Evolutionary conservation across 1,140 invertebrate species (phyloP), one percentile per base, ranked within the genome.

Genomic region (Sinonovacula constricta): DNA sequence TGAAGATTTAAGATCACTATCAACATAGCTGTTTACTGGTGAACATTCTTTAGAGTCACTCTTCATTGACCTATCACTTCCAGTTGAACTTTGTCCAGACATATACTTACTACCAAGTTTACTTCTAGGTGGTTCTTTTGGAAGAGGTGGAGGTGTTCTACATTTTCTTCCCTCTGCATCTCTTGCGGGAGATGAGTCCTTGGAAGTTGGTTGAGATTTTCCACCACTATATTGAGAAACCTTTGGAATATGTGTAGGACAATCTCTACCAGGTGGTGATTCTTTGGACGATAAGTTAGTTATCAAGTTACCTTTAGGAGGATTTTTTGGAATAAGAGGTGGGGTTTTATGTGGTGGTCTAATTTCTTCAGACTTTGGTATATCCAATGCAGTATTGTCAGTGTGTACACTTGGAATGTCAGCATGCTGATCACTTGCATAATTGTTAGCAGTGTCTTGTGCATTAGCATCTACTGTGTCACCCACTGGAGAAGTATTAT

Each of bases 221-320:
- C 18, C 49, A n/a, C n/a, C n/a, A n/a, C n/a, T n/a, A n/a, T n/a
- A n/a, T 65, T 60, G 62, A 53, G 60, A 33, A 22, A 22, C 56
- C 36, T 66, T 65, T 5, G 71, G 71, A n/a, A 75, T 56, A 31
- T 60, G 51, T 39, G 71, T 49, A 3, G 59, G 49, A 34, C 45
- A 45, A 39, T 74, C 65, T 1, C 53, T 26, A 3, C 10, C 39
- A 34, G 28, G n/a, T 22, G 59, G 33, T 51, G 65, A 26, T 24
- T 33, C 24, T 56, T 69, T 69, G n/a, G n/a, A n/a, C n/a, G n/a
- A n/a, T n/a, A n/a, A n/a, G n/a, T n/a, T n/a, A n/a, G n/a, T n/a
- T n/a, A n/a, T n/a, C n/a, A n/a, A n/a, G 49, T 49, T 36, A 33
- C 0, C 66, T 14, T 28, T 14, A n/a, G 65, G 65, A 30, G 65